Conservation (phyloP, 1,140 invertebrate species). For the Dryas iulia region DNA sequence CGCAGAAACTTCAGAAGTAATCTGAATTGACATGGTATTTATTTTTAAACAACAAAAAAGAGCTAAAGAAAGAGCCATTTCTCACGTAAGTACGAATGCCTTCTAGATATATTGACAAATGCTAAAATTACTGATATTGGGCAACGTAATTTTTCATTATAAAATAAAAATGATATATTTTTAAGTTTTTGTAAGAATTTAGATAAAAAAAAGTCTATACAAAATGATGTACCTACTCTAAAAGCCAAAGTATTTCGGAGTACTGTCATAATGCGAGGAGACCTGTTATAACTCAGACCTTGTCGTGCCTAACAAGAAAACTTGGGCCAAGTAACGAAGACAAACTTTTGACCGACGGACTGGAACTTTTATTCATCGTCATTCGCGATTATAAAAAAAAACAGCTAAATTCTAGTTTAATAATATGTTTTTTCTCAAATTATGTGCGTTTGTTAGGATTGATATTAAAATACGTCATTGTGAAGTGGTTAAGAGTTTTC, state of each 20-base stretch:
- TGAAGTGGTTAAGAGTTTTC: too few relatives aligned
- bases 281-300: slow-evolving; percentile 28
- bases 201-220: neutral
- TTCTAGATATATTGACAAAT: too few relatives aligned
- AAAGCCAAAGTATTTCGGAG: slow-evolving; percentile 8
- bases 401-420: neutral
- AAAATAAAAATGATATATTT: too few relatives aligned
- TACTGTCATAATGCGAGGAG: slow-evolving; percentile 16
- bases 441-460: too few relatives aligned
- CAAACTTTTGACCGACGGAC: slow-evolving; percentile 13
- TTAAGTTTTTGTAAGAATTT: neutral
- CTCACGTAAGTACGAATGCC: too few relatives aligned
- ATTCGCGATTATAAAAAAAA: slow-evolving; percentile 14
- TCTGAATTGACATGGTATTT: too few relatives aligned
- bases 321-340: slow-evolving; percentile 19
- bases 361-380: slow-evolving; percentile 21
- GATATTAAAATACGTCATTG: too few relatives aligned
- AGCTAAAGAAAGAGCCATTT: too few relatives aligned
- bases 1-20: too few relatives aligned
- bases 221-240: neutral
- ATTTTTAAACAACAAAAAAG: too few relatives aligned
- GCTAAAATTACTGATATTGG: too few relatives aligned
- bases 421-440: neutral
- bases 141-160: too few relatives aligned
- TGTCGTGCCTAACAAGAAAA: slow-evolving; percentile 33